Evolutionary conservation across 2,888 invertebrate genomes (phyloP).

Genomic region (Epistrophe grossulariae): DNA sequence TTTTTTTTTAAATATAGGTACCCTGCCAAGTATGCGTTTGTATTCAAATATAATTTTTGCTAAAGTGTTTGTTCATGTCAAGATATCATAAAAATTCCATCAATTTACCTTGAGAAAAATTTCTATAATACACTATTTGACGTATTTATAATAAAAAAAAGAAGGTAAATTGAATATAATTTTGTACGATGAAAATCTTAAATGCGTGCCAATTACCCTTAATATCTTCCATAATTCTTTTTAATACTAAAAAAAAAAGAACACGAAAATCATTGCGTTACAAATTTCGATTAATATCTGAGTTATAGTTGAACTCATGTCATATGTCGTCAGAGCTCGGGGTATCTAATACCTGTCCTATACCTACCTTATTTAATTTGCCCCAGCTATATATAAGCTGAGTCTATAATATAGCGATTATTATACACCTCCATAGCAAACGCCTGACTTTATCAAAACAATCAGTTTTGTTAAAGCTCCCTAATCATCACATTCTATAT

Average conservation of each 20-base stretch:
- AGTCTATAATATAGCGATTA: not conserved
- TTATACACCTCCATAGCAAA: not conserved
- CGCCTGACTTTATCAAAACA: slow-evolving; percentile 53
- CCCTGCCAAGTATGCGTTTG: not conserved
- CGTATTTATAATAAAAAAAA: not conserved
- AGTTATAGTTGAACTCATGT: slow-evolving; percentile 43
- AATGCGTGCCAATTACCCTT: slow-evolving; percentile 25
- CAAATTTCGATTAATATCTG: slow-evolving; percentile 32
- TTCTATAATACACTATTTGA: not conserved
- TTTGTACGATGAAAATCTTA: slow-evolving; percentile 8
- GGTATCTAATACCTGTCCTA: not conserved
- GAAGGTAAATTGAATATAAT: not conserved
- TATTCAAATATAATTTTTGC: not conserved
- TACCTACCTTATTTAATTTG: not conserved
- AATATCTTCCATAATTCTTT: slow-evolving; percentile 3
- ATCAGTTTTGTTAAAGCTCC: slow-evolving; percentile 65
- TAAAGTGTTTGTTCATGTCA: not conserved
- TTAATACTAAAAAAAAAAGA: not conserved
- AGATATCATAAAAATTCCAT: not conserved
- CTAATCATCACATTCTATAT: slow-evolving; percentile 59
- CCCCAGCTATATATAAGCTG: not conserved
- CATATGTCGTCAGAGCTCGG: not conserved
- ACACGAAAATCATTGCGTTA: slow-evolving; percentile 45
- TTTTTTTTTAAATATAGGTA: not conserved
- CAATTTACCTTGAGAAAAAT: not conserved